Evolutionary conservation across 2,888 invertebrate genomes (phyloP), one percentile per base, ranked within the genome.

Genomic region (Litoditis marina): DNA sequence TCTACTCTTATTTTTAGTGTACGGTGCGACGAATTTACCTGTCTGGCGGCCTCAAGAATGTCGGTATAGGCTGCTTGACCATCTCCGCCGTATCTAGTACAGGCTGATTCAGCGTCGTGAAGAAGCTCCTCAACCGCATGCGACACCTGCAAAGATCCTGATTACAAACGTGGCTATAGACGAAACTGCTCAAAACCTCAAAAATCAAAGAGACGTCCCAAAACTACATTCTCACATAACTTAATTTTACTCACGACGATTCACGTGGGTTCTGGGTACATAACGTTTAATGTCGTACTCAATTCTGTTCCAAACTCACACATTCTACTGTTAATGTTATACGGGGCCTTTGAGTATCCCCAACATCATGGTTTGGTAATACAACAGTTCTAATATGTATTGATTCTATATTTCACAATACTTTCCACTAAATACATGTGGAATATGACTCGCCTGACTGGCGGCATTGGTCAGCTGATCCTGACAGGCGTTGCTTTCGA

Each of bases 401-500:
- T 39, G 39, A 39, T 39, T 39, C 39, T n/a, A 13, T 39, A 11
- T 54, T 27, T 54, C 34, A n/a, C 25, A 54, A 19, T 27, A 27
- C 50, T 25, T 25, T n/a, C 22, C 6, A n/a, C 50, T 30, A 30
- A 22, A 42, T 39, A n/a, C n/a, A n/a, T n/a, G n/a, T n/a, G 39
- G 3, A 16, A 7, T 3, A 44, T 42, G 42, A 22, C 44, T 54
- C 22, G 19, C 73, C 83, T 92, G 92, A 22, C 92, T 88, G 0
- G 94, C 92, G 0, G 98, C 95, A 63, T 90, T 90, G 60, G 91
- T 90, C 66, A 98, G 85, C 84, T 96, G 96, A 76, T 92, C 91
- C 82, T 95, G 87, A 78, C 87, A 88, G n/a, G 85, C 85, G 7
- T 86, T 86, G 75, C 85, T 86, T 56, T 85, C 84, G 68, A 88